These are phyloP conservation scores for Stichodactyla mertensii DNA, from an alignment of 64 coral and sea anemone species.

Conservation along the genomic window DNA sequence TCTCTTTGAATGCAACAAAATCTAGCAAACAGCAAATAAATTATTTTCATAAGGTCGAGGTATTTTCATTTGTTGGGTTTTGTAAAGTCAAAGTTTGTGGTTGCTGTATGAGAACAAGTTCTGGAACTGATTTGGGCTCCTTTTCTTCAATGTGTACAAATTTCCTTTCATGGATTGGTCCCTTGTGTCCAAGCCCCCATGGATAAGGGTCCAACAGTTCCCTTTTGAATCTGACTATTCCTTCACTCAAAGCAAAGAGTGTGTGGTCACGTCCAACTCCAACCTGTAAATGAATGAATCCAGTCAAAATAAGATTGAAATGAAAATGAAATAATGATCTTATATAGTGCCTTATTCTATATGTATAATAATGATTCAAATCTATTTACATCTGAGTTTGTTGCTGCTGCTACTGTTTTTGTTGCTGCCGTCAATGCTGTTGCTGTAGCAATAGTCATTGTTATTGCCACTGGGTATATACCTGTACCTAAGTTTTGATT, in stretches of 20 bases:
- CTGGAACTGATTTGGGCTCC: slow-evolving; percentile 23
- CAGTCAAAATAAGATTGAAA: not conserved
- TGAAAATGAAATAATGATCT: not conserved
- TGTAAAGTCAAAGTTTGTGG: not conserved
- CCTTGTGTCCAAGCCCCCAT: slow-evolving; percentile 65
- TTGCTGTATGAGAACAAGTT: slow-evolving; percentile 62
- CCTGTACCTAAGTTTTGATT: too few species aligned
- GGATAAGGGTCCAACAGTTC: slow-evolving; percentile 80
- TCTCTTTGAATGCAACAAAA: too few species aligned
- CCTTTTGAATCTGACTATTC: slow-evolving; percentile 67
- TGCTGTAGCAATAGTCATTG: too few species aligned
- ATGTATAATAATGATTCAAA: too few species aligned
- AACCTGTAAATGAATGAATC: slow-evolving; percentile 49
- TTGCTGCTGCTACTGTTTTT: too few species aligned
- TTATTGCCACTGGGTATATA: too few species aligned
- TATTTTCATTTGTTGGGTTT: not conserved
- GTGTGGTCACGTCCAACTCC: slow-evolving; percentile 91
- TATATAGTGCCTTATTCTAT: too few species aligned
- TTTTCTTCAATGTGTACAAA: slow-evolving; percentile 80
- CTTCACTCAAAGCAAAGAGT: slow-evolving; percentile 80
- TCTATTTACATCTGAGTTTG: too few species aligned
- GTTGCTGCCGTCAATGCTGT: too few species aligned
- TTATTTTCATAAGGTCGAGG: too few species aligned
- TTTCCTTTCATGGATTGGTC: slow-evolving; percentile 82
- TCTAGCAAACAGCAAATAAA: too few species aligned